These are phyloP conservation scores for Sinohyriopsis cumingii DNA, from an alignment of 2,888 invertebrate genomes.

Conservation along the genomic window DNA sequence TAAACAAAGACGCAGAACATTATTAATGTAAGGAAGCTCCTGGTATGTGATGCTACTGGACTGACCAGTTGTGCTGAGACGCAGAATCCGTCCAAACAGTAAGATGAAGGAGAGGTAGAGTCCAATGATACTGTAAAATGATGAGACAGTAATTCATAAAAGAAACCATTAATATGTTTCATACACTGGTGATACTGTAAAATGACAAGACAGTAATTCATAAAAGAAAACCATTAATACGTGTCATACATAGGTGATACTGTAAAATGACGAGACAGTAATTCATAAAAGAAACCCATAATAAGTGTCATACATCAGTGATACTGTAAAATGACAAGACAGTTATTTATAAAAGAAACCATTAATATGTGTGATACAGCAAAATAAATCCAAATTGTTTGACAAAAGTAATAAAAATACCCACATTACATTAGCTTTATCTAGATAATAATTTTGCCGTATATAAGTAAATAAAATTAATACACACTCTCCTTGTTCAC, in stretches of 20 bases:
- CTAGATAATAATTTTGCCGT: too few species aligned
- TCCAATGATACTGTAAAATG: conserved; percentile 82
- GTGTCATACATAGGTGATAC: conserved; percentile 82
- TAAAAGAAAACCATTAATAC: background rate
- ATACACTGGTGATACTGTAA: conserved; percentile 82
- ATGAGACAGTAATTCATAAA: conserved; percentile 5
- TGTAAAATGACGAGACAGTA: conserved; percentile 37
- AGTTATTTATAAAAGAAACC: background rate
- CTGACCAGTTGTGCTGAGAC: conserved; percentile 87
- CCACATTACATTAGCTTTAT: too few species aligned
- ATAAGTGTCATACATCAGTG: conserved; percentile 78
- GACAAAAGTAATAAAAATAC: background rate
- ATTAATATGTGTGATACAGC: background rate
- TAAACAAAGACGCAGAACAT: conserved; percentile 75
- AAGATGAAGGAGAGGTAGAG: conserved; percentile 96
- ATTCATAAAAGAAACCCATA: conserved; percentile 1
- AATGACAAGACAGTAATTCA: conserved; percentile 5
- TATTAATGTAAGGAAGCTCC: conserved; percentile 78
- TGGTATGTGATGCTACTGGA: conserved; percentile 83
- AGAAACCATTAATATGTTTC: background rate
- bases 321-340: conserved; percentile 75
- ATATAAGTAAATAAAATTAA: too few species aligned
- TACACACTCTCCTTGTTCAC: too few species aligned
- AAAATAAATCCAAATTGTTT: background rate
- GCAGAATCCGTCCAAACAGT: conserved; percentile 91